Evolutionary conservation across 2,888 invertebrate genomes (phyloP), one percentile per base, ranked within the genome.

Genomic region (Acanthosoma haemorrhoidale): DNA sequence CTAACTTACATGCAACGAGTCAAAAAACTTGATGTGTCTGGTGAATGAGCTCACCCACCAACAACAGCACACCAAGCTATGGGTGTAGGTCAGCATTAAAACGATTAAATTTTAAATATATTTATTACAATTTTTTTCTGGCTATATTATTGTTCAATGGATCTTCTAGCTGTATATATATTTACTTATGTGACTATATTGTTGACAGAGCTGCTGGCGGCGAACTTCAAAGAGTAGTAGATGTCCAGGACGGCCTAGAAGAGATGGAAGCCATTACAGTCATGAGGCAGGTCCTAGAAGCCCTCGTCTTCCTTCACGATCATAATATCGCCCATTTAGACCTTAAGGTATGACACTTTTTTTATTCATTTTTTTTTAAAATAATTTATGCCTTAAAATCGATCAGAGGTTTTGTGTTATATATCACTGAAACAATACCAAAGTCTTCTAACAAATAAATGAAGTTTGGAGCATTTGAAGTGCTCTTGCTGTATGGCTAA

Each of bases 321-420:
- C 88, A 89, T 78, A 90, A 94, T 79, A 92, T 97, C 76, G 96
- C 95, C 70, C 97, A 97, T 83, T 86, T 97, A 77, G 97, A 96
- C 84, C 87, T 97, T 77, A 96, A 87, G 85, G 77, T 76, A 71
- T 71, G 15, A n/a, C 1, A 13, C 38, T 13, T 59, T 32, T 59
- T 32, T 59, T 13, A 31, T 15, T 8, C 9, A 8, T 58, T 58
- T 11, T 58, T 58, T 13, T 31, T 4, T 32, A 29, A 13, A 59
- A n/a, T 31, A 9, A 15, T 32, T 43, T 41, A 41, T 5, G 32
- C 9, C 9, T 32, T 6, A 32, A 6, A 32, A n/a, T n/a, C n/a
- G n/a, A n/a, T n/a, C n/a, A n/a, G n/a, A n/a, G n/a, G n/a, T n/a
- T n/a, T n/a, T n/a, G n/a, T n/a, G n/a, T n/a, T n/a, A n/a, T n/a